A percentile compares a stretch with the other conserved stretches of the same genome.
Conservation (phyloP, 2,888 invertebrate species). For the Macrosiphum euphorbiae region DNA sequence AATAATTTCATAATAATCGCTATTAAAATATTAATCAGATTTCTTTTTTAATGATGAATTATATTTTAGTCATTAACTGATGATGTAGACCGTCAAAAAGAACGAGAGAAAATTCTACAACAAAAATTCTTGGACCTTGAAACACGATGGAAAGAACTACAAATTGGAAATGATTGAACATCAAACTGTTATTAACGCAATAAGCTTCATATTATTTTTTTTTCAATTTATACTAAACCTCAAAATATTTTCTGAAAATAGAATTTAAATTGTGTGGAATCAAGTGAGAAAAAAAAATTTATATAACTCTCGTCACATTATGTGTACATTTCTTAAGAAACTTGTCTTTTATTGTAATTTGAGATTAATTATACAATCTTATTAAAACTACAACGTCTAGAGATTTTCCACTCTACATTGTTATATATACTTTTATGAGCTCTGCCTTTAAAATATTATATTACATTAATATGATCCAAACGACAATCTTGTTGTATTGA, state of each 20-base stretch:
- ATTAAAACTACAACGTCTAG: background rate
- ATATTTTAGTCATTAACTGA: conserved; percentile 83
- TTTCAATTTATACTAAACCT: background rate
- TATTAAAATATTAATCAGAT: background rate
- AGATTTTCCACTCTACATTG: background rate
- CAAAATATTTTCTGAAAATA: background rate
- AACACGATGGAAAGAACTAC: conserved; percentile 73
- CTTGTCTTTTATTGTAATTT: background rate
- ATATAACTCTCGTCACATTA: background rate
- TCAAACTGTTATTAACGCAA: background rate
- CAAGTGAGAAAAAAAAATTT: background rate
- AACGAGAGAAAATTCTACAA: conserved; percentile 90
- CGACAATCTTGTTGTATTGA: background rate
- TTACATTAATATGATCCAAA: background rate
- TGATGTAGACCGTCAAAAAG: conserved; percentile 91
- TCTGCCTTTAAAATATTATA: background rate
- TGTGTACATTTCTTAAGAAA: background rate
- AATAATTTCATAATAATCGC: background rate
- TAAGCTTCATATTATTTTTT: background rate
- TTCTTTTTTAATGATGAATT: conserved; percentile 54
- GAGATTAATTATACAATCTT: background rate
- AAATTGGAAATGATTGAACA: conserved; percentile 16
- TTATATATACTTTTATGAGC: background rate
- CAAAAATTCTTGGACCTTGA: conserved; percentile 83
- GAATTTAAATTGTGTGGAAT: background rate